phyloP scores from a whole-genome alignment of 2,888 invertebrate genomes.

The Calephelis perditalis region DNA sequence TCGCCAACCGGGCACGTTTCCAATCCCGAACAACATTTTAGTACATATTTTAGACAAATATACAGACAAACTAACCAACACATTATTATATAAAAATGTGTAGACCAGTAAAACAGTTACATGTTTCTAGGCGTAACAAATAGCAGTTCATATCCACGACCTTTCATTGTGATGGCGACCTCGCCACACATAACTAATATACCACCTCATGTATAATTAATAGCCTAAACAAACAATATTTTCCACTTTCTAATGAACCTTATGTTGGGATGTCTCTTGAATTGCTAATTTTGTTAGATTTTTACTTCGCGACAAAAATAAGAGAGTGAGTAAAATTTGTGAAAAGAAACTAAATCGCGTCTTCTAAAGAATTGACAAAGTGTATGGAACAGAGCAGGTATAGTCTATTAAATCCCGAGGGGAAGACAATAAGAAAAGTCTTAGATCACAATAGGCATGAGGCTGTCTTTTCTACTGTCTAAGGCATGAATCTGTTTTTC shows the following conservation, averaged over 20 bases:
- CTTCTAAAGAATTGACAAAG: too few species aligned
- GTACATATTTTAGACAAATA: too few species aligned
- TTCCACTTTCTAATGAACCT: slow-evolving; percentile 25
- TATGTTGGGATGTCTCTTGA: slow-evolving; percentile 2
- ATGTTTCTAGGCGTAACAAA: slow-evolving; percentile 3
- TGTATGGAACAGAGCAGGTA: too few species aligned
- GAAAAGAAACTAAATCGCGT: too few species aligned
- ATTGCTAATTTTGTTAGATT: background rate
- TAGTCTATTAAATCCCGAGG: too few species aligned
- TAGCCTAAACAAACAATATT: slow-evolving; percentile 25
- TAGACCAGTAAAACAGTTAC: slow-evolving; percentile 13
- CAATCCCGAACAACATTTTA: too few species aligned
- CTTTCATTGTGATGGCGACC: slow-evolving; percentile 27
- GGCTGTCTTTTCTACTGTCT: too few species aligned
- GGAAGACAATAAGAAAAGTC: background rate
- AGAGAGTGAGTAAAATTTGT: too few species aligned
- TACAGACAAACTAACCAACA: too few species aligned
- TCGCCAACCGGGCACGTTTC: too few species aligned
- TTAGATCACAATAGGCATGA: background rate
- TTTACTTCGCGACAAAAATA: background rate
- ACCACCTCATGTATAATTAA: slow-evolving; percentile 31
- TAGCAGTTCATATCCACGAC: slow-evolving; percentile 19
- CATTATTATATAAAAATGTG: background rate
- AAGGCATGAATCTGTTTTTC: too few species aligned
- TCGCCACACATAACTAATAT: slow-evolving; percentile 22